phyloP scores from a whole-genome alignment of 1,140 invertebrate genomes.

The Vanessa atalanta region DNA sequence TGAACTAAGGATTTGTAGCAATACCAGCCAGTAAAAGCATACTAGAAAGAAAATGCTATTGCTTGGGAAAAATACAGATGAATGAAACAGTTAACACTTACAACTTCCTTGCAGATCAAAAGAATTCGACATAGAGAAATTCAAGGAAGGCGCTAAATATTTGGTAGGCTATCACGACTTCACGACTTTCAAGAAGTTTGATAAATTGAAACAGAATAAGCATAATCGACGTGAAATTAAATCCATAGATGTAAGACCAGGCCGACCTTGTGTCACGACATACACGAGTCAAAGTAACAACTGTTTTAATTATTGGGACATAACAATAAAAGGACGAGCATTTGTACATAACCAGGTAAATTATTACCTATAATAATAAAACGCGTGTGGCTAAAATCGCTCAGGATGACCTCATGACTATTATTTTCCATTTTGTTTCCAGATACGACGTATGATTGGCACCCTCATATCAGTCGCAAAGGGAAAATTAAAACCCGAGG shows the following conservation, averaged over 20 bases:
- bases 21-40: no score
- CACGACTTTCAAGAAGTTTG: constrained; percentile 82
- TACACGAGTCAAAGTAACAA: constrained; percentile 57
- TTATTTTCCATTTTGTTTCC: constrained; percentile 27
- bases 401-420: no score
- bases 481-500: constrained; percentile 81
- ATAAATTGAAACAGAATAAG: constrained; percentile 66
- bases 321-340: constrained; percentile 82
- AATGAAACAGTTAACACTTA: constrained; percentile 14
- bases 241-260: constrained; percentile 77
- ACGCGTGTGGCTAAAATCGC: no score
- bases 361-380: not conserved
- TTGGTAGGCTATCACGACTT: constrained; percentile 86
- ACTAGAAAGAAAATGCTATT: no score
- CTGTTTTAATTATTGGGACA: constrained; percentile 84
- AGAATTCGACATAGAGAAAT: constrained; percentile 82
- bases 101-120: constrained; percentile 66
- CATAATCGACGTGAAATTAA: constrained; percentile 78
- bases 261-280: constrained; percentile 68
- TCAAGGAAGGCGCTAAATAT: constrained; percentile 80
- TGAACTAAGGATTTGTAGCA: no score
- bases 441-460: constrained; percentile 88
- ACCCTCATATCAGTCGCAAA: constrained; percentile 82
- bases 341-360: constrained; percentile 89
- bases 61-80: not conserved